These are phyloP conservation scores for Allolobophora icterica DNA, from an alignment of 2,888 invertebrate genomes.

Conservation along the genomic window DNA sequence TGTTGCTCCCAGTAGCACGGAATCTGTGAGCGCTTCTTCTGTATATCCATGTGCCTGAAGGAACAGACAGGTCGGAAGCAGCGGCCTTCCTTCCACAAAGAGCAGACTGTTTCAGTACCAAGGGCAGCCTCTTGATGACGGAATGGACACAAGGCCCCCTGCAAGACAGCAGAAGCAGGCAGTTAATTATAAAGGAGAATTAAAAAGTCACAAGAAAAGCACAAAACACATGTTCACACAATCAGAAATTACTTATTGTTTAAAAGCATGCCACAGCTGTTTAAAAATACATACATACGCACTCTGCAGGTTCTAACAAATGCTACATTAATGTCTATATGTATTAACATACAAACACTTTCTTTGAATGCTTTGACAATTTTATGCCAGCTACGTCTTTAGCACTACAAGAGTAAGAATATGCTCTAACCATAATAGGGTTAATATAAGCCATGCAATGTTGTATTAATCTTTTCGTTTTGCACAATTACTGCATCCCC, in stretches of 20 bases:
- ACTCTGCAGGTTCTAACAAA: not conserved
- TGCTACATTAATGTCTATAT: not conserved
- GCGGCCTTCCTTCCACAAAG: constrained; percentile 82
- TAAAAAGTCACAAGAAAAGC: not conserved
- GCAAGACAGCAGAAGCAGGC: constrained; percentile 49
- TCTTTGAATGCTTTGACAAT: not conserved
- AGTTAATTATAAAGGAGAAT: not conserved
- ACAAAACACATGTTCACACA: not conserved
- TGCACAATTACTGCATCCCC: too few species aligned
- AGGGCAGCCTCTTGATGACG: constrained; percentile 84
- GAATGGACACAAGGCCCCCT: constrained; percentile 83
- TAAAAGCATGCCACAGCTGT: not conserved
- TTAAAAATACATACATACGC: not conserved
- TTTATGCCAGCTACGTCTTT: not conserved
- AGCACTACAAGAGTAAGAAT: too few species aligned
- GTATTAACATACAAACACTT: too few species aligned
- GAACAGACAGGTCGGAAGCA: constrained; percentile 78
- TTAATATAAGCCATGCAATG: too few species aligned
- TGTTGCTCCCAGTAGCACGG: constrained; percentile 88
- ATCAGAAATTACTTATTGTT: not conserved
- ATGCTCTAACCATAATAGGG: too few species aligned
- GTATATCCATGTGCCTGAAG: constrained; percentile 83
- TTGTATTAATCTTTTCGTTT: too few species aligned
- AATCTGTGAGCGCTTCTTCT: constrained; percentile 83
- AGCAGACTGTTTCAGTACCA: constrained; percentile 82